Evolutionary conservation across 2,888 invertebrate genomes (phyloP).

Genomic region (Nomada fabriciana): DNA sequence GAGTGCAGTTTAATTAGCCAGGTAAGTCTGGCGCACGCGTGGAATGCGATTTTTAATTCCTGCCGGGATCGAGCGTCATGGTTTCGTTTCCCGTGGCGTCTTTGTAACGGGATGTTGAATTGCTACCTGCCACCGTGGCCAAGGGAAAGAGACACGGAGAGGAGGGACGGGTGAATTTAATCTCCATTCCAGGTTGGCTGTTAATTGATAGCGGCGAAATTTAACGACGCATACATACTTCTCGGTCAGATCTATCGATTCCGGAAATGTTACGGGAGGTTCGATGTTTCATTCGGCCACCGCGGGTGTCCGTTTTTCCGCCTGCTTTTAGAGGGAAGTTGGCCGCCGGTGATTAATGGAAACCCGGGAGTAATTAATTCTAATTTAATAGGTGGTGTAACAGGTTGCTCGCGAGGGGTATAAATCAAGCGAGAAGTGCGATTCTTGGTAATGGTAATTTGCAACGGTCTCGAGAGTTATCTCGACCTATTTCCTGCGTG

Average conservation of each 20-base stretch:
- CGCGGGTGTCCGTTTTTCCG: background rate
- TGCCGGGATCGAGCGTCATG: background rate
- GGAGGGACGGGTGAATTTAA: background rate
- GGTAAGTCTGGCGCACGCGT: conserved; percentile 1
- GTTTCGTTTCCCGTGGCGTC: background rate
- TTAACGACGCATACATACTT: too few species aligned
- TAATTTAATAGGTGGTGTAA: conserved; percentile 24
- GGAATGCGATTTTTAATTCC: conserved; percentile 38
- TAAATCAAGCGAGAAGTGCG: conserved; percentile 9
- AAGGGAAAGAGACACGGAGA: background rate
- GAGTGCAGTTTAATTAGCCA: conserved; percentile 25
- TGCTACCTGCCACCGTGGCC: background rate
- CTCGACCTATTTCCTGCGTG: too few species aligned
- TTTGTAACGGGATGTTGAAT: background rate
- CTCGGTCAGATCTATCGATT: too few species aligned
- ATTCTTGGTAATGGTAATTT: background rate
- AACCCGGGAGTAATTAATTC: conserved; percentile 18
- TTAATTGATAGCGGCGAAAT: background rate
- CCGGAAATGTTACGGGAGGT: background rate
- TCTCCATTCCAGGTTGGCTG: background rate
- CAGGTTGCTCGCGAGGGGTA: conserved; percentile 20
- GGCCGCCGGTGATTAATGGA: conserved; percentile 13
- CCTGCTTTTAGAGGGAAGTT: too few species aligned
- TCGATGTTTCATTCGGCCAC: background rate
- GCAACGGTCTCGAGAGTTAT: background rate